A percentile compares a stretch with the other conserved stretches of the same genome.
Conservation (phyloP, 2,113 vertebrate species). For the Marmota monax region DNA sequence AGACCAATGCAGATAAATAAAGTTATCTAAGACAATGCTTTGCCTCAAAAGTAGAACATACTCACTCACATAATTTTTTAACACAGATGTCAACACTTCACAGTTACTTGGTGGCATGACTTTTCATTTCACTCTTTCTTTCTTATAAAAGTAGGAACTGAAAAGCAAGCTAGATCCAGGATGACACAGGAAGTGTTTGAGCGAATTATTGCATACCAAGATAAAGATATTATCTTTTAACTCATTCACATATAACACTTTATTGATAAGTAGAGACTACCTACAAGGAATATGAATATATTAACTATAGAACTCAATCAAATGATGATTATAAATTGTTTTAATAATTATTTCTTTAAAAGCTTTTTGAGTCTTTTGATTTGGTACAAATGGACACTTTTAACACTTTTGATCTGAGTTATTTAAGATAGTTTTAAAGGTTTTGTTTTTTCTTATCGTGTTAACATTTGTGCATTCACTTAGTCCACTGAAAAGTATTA, state of each 20-base stretch:
- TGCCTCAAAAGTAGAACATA: neutral
- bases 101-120: neutral
- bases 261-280: too few relatives aligned
- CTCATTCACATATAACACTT: too few relatives aligned
- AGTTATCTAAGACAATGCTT: neutral
- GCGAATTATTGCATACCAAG: too few relatives aligned
- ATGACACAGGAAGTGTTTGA: too few relatives aligned
- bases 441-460: neutral
- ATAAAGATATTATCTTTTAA: too few relatives aligned
- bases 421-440: neutral
- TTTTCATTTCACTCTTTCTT: neutral
- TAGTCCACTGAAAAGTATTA: conserved; percentile 1
- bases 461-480: neutral
- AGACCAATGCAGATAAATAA: neutral
- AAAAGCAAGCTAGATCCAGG: too few relatives aligned
- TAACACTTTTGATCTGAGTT: neutral
- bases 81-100: neutral
- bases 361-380: neutral
- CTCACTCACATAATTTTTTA: neutral
- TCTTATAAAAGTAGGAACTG: neutral
- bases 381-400: neutral
- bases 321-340: neutral
- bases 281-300: neutral
- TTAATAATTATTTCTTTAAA: conserved; percentile 2
- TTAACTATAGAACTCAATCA: conserved; percentile 38